These are phyloP conservation scores for Polydrusus pterygomalis DNA, from an alignment of 2,888 invertebrate species.

Conservation along the genomic window DNA sequence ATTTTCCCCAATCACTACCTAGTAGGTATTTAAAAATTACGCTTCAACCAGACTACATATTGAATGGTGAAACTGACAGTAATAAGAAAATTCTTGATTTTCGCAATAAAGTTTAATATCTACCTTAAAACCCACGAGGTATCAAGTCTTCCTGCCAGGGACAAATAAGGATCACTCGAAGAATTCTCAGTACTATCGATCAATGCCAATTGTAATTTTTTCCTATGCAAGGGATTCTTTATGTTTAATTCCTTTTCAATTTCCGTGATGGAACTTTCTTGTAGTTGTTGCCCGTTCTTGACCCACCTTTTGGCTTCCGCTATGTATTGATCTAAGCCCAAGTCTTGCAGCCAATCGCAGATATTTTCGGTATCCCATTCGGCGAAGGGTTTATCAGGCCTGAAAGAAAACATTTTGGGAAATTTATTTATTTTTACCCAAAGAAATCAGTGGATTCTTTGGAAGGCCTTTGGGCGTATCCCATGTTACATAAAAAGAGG, in stretches of 20 bases:
- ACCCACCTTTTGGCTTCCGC: conserved; percentile 89
- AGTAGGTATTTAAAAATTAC: no score
- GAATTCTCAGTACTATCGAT: conserved; percentile 75
- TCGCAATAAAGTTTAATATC: background rate
- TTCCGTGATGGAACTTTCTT: conserved; percentile 85
- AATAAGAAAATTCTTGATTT: no score
- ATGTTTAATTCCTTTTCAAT: conserved; percentile 92
- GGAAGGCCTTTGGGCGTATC: no score
- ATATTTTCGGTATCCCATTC: conserved; percentile 89
- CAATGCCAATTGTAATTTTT: conserved; percentile 89
- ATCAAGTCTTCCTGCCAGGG: conserved; percentile 75
- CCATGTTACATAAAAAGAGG: no score
- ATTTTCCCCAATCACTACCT: no score
- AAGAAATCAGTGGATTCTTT: no score
- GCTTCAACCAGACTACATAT: no score
- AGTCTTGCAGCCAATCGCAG: conserved; percentile 86
- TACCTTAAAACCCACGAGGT: conserved; percentile 81
- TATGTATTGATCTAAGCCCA: conserved; percentile 86
- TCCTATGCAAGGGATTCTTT: conserved; percentile 90
- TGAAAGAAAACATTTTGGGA: no score
- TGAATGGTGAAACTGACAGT: no score
- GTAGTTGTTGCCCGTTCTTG: conserved; percentile 85
- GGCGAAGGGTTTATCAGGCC: conserved; percentile 83
- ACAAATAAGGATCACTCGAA: conserved; percentile 54
- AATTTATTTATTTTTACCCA: no score